Conservation (phyloP, 2,888 invertebrate species). For the Nysson spinosus region DNA sequence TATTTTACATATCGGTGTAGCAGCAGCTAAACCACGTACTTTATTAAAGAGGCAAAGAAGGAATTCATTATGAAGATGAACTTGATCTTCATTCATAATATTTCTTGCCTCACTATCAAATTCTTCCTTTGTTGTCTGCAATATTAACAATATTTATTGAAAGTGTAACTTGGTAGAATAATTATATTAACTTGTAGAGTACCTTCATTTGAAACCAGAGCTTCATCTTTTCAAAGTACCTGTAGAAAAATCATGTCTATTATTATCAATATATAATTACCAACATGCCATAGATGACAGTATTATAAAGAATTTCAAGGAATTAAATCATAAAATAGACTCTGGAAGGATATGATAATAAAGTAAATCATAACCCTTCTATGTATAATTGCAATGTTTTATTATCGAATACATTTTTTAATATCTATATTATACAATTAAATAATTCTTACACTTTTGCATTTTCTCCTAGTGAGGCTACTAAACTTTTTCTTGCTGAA, state of each 20-base stretch:
- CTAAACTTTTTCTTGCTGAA: conserved; percentile 81
- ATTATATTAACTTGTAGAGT: conserved; percentile 16
- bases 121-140: conserved; percentile 88
- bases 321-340: too few relatives aligned
- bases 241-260: conserved; percentile 36
- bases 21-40: conserved; percentile 79
- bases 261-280: conserved; percentile 1
- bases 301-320: too few relatives aligned
- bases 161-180: neutral
- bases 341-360: too few relatives aligned
- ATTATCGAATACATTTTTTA: neutral
- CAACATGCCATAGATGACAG: neutral
- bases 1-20: conserved; percentile 76
- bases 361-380: neutral
- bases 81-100: conserved; percentile 85
- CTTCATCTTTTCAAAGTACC: conserved; percentile 85
- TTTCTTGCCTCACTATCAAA: conserved; percentile 89
- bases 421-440: conserved; percentile 1
- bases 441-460: conserved; percentile 78
- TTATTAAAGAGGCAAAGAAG: conserved; percentile 88
- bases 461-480: conserved; percentile 84
- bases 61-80: conserved; percentile 91
- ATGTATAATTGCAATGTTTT: neutral
- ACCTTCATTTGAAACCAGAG: conserved; percentile 83
- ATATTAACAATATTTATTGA: conserved; percentile 8